Conservation (phyloP, 1,140 invertebrate species). For the Fopius arisanus region DNA sequence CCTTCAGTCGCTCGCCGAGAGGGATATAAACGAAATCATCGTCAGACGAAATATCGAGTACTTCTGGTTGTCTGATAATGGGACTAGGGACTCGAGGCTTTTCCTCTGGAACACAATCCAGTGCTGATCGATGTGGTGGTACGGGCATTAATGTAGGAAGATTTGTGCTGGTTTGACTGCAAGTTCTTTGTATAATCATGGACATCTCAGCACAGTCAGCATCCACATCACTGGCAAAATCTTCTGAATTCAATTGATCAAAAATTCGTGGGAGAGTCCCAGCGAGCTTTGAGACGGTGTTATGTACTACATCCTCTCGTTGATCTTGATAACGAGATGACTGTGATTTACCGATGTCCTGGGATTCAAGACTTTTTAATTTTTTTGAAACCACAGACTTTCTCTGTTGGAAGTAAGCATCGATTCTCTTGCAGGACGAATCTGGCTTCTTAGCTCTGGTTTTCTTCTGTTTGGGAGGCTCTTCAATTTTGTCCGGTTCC, state of each 20-base stretch:
- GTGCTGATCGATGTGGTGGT: neutral
- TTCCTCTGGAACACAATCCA: neutral
- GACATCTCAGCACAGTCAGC: constrained; percentile 66
- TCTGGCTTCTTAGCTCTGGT: constrained; percentile 38
- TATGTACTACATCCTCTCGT: neutral
- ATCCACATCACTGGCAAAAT: constrained; percentile 60
- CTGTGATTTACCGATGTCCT: constrained; percentile 56
- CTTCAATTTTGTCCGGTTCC: constrained; percentile 48
- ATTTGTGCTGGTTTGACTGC: constrained; percentile 20
- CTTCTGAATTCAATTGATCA: constrained; percentile 58
- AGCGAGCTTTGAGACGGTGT: constrained; percentile 34
- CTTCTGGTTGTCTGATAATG: constrained; percentile 30
- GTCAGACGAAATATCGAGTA: constrained; percentile 42
- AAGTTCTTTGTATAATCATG: constrained; percentile 69
- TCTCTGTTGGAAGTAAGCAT: neutral
- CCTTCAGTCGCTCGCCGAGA: constrained; percentile 43
- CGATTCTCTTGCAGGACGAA: constrained; percentile 9
- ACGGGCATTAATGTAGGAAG: neutral
- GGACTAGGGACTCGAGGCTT: neutral
- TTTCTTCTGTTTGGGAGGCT: constrained; percentile 32
- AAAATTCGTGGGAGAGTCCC: constrained; percentile 50
- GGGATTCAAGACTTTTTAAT: neutral
- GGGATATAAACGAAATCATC: constrained; percentile 50
- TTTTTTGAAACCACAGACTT: neutral
- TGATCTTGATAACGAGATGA: constrained; percentile 36